Evolutionary conservation across 2,888 invertebrate species (phyloP).

Genomic region (Chironomus riparius): DNA sequence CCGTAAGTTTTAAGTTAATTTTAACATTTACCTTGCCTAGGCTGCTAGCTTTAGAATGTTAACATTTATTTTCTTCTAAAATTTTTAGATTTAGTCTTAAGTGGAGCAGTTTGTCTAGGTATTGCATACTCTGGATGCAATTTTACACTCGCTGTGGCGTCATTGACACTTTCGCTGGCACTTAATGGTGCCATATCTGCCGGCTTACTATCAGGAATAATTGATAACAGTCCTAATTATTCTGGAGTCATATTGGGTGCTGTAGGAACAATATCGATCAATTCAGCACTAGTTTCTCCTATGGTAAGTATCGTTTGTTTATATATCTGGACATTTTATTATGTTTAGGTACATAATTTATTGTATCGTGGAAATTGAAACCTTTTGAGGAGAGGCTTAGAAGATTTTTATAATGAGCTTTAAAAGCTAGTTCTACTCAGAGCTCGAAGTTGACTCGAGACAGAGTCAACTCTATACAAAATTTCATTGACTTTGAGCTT

Average conservation of each 20-base stretch:
- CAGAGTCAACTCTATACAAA: no score
- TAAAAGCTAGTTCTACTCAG: no score
- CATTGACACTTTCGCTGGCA: constrained; percentile 53
- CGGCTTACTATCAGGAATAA: constrained; percentile 55
- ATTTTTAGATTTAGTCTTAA: constrained; percentile 35
- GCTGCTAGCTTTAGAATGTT: no score
- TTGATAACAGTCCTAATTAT: constrained; percentile 57
- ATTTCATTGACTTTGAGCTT: no score
- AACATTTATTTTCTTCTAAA: no score
- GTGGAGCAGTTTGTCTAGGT: constrained; percentile 52
- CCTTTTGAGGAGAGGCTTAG: no score
- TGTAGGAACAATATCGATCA: constrained; percentile 40
- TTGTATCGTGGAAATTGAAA: no score
- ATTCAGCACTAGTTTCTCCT: constrained; percentile 54
- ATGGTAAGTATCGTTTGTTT: constrained; percentile 34
- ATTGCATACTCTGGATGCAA: constrained; percentile 56
- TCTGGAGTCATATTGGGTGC: constrained; percentile 51
- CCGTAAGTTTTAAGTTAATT: constrained; percentile 44
- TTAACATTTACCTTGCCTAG: no score
- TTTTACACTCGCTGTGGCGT: constrained; percentile 48
- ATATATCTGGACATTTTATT: no score
- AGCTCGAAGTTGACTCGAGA: no score
- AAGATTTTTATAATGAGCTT: no score
- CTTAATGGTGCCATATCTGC: constrained; percentile 58
- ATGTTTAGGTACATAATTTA: no score